Evolutionary conservation across 2,113 vertebrate species (phyloP), one percentile per base, ranked within the genome.

Genomic region (Nesoenas mayeri): DNA sequence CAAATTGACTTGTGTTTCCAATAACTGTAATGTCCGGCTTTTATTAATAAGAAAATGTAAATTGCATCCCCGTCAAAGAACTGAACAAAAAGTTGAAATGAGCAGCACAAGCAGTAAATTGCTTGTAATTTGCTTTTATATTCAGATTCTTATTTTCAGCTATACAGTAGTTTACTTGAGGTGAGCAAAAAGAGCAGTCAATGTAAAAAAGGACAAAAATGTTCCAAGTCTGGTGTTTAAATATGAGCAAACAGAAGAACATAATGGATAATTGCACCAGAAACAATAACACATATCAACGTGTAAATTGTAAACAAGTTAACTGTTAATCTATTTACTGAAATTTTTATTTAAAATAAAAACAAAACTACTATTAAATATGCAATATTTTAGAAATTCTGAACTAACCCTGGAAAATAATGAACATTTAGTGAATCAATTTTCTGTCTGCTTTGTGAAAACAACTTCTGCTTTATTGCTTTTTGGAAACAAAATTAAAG

Each of bases 401-500:
- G 79, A 92, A 90, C 50, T 88, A 65, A 34, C 56, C 50, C 93
- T 97, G 95, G 96, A 97, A 95, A 97, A 93, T 94, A 34, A 95
- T 92, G 91, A 97, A 53, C 67, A 71, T 70, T 73, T 69, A 96
- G 67, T 74, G 80, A 97, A 97, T 97, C 94, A 96, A 91, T 98
- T 98, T 97, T 95, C 82, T 97, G 58, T 94, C 79, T 88, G 64
- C 60, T 47, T 95, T 96, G 38, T 96, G 92, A 96, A 97, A 97
- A 97, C 92, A 97, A 93, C 66, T 93, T 97, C 86, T 97, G 85
- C 50, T 96, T 97, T 97, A 97, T 96, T 97, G 85, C 85, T 91
- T 95, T 97, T 96, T 95, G 94, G 93, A 97, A 96, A 80, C 44
- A 91, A 95, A 96, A 97, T 92, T 91, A 75, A 96, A 96, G 60